Percentiles rank a stretch among this genome's conserved stretches.
Evolutionary conservation across 1,140 invertebrate genomes (phyloP).

Genomic region (Drosophila takahashii): DNA sequence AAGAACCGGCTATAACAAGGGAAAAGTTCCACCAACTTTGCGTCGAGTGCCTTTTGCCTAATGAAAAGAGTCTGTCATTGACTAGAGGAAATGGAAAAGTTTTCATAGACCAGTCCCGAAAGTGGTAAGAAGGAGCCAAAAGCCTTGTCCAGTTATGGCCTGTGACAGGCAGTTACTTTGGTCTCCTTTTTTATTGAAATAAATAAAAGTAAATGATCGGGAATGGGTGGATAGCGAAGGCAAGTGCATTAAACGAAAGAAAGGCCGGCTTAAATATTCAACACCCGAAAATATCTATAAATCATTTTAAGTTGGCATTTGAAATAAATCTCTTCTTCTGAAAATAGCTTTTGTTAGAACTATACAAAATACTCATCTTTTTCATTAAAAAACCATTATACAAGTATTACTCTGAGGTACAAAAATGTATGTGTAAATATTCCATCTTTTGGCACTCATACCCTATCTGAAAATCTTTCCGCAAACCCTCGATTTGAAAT

Average conservation of each 20-base stretch:
- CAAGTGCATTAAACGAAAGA: neutral
- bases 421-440: too few species aligned
- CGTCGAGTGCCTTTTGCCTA: slow-evolving; percentile 66
- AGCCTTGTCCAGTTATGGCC: slow-evolving; percentile 45
- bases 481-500: slow-evolving; percentile 16
- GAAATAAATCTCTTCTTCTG: neutral
- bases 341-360: too few species aligned
- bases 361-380: too few species aligned
- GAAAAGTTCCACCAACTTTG: slow-evolving; percentile 70
- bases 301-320: neutral
- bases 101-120: slow-evolving; percentile 59
- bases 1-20: slow-evolving; percentile 29
- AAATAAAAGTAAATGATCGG: slow-evolving; percentile 70
- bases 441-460: slow-evolving; percentile 2
- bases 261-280: neutral
- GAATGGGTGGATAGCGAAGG: slow-evolving; percentile 8
- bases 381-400: too few species aligned
- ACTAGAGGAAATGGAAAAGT: slow-evolving; percentile 68
- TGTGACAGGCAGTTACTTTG: slow-evolving; percentile 64
- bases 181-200: slow-evolving; percentile 63
- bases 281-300: neutral
- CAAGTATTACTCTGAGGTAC: too few species aligned
- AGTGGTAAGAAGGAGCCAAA: slow-evolving; percentile 41
- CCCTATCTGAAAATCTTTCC: slow-evolving; percentile 15
- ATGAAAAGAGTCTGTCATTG: slow-evolving; percentile 79